A percentile compares a stretch with the other conserved stretches of the same genome.
Conservation (phyloP, 1,140 invertebrate genomes). For the Octopus sinensis region DNA sequence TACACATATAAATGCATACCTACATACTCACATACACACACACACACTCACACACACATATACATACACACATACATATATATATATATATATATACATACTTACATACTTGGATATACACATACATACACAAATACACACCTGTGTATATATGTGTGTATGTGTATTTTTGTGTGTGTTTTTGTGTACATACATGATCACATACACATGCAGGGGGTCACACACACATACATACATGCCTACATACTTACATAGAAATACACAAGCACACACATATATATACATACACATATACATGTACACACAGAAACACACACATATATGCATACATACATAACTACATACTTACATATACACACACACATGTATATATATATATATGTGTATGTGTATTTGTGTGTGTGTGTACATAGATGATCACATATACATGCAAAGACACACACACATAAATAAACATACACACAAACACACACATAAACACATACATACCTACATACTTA, state of each 20-base stretch:
- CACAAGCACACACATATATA: no score
- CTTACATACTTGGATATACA: neutral
- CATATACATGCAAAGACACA: neutral
- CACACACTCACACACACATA: no score
- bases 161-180: neutral
- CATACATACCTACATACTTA: neutral
- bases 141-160: neutral
- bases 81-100: no score
- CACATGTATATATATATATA: no score
- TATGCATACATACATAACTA: no score
- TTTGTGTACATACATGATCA: neutral
- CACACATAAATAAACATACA: neutral
- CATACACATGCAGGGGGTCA: neutral
- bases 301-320: no score
- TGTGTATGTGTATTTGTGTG: neutral
- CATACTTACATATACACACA: no score
- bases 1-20: no score
- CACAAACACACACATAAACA: neutral
- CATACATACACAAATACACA: no score
- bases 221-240: neutral
- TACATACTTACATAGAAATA: neutral
- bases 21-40: no score
- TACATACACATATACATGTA: no score
- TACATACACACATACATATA: no score
- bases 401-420: neutral